Conservation (phyloP, 2,113 vertebrate genomes). For the Probosciger aterrimus region DNA sequence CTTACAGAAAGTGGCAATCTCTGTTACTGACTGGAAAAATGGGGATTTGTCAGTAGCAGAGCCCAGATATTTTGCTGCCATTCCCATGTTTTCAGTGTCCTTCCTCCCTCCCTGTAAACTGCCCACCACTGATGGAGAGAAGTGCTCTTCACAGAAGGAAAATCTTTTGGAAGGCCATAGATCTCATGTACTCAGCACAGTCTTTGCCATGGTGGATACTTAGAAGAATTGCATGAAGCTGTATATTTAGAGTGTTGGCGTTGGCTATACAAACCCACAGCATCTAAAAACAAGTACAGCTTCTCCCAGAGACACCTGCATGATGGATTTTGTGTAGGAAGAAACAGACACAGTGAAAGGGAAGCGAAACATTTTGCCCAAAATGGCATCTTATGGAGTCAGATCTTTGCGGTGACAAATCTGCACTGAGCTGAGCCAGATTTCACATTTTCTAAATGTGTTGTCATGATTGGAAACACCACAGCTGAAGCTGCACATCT, state of each 20-base stretch:
- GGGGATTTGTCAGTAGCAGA: neutral
- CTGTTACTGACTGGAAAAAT: neutral
- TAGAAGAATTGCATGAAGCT: neutral
- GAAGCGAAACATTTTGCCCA: neutral
- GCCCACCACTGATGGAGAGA: neutral
- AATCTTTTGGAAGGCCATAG: neutral
- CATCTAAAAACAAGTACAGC: conserved; percentile 47
- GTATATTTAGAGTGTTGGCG: conserved; percentile 15
- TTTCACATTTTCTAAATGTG: conserved; percentile 31
- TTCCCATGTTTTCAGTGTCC: neutral
- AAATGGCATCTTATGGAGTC: conserved; percentile 40
- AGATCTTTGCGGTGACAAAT: conserved; percentile 39
- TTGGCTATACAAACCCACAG: conserved; percentile 34
- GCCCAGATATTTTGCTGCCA: neutral
- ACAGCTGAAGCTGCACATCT: neutral
- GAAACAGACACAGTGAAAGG: conserved; percentile 53
- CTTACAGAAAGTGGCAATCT: neutral
- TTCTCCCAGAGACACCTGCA: conserved; percentile 50
- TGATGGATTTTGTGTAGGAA: conserved; percentile 46
- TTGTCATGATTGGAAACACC: conserved; percentile 10
- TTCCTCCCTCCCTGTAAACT: neutral
- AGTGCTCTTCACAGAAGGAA: neutral
- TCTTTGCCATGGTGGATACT: neutral
- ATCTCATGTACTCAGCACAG: neutral
- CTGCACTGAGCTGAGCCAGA: neutral